Evolutionary conservation across 2,113 vertebrate genomes (phyloP), one percentile per base, ranked within the genome.

Genomic region (Chrysemys picta): DNA sequence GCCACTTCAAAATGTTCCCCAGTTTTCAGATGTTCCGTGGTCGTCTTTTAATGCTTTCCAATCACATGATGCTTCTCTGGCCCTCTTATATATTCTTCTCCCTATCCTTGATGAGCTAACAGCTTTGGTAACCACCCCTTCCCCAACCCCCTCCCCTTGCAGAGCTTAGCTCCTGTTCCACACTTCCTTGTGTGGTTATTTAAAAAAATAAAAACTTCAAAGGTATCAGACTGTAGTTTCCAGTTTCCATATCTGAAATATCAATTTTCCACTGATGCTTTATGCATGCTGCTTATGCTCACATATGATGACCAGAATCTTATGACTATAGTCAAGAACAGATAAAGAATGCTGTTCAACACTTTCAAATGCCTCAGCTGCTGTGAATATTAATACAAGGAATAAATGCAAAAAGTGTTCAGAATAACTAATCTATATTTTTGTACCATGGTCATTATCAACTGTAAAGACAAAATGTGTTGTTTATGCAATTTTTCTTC

Each of bases 51-150:
- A 31, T 31, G 45, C 52, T 1, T 79, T 69, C 42, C 11, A 47
- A 16, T 21, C 11, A 4, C 2, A 25, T 42, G 14, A 12, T 72
- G 22, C 7, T 45, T 12, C n/a, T 72, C 19, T 59, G 21, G 2
- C 45, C 88, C 57, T 87, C 76, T 29, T 84, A 25, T 87, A 10
- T 69, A 9, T 14, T 94, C 29, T 31, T 88, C 17, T 85, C 11
- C n/a, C 88, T 57, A 38, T 31, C 76, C 0, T 0, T 21, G 4
- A 29, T 8, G 75, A 78, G n/a, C 38, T 25, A 25, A 22, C 56
- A n/a, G 2, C 27, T 88, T 83, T 69, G 72, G 24, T 4, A 86
- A 53, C 9, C 5, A 59, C 35, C 4, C 17, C 56, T 24, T 62
- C 62, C 49, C 83, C 24, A 81, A 47, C 14, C 24, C 6, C 24